phyloP scores from a whole-genome alignment of 1,140 invertebrate genomes.

The Tetragonula clypearis region DNA sequence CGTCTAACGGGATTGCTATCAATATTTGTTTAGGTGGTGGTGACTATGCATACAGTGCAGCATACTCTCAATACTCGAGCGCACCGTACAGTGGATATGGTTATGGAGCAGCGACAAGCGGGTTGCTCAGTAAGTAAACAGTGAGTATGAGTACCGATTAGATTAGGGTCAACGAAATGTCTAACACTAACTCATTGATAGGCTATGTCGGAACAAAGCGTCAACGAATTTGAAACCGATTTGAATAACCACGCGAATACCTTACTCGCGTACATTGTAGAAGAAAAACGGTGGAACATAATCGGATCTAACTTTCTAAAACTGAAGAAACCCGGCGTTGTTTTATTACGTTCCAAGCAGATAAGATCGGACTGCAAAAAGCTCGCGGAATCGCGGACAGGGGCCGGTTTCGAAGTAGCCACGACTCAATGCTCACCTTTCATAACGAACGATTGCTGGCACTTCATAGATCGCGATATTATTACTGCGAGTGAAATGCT shows the following conservation, averaged over 20 bases:
- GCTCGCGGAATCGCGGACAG: slow-evolving; percentile 27
- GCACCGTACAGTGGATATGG: slow-evolving; percentile 88
- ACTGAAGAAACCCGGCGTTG: slow-evolving; percentile 28
- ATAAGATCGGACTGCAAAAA: slow-evolving; percentile 45
- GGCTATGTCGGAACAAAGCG: not conserved
- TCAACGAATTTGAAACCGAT: not conserved
- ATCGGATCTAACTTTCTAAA: slow-evolving; percentile 39
- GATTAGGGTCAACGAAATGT: slow-evolving; percentile 74
- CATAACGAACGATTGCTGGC: slow-evolving; percentile 42
- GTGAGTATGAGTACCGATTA: slow-evolving; percentile 85
- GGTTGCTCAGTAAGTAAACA: slow-evolving; percentile 91
- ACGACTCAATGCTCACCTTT: slow-evolving; percentile 43
- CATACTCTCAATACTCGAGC: slow-evolving; percentile 88
- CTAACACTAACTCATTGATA: slow-evolving; percentile 40
- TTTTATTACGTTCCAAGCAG: slow-evolving; percentile 34
- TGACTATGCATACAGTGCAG: slow-evolving; percentile 89
- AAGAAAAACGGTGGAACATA: not conserved
- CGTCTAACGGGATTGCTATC: slow-evolving; percentile 44
- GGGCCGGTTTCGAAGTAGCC: slow-evolving; percentile 37
- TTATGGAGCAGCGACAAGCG: slow-evolving; percentile 87
- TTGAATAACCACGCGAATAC: not conserved
- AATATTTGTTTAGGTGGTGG: slow-evolving; percentile 83
- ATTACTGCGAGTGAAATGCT: slow-evolving; percentile 16
- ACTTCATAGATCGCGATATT: slow-evolving; percentile 49
- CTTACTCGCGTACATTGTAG: not conserved